Base-by-base conservation (phyloP, 2,797 vertebrate species). In the Halcyon leucocephala region DNA sequence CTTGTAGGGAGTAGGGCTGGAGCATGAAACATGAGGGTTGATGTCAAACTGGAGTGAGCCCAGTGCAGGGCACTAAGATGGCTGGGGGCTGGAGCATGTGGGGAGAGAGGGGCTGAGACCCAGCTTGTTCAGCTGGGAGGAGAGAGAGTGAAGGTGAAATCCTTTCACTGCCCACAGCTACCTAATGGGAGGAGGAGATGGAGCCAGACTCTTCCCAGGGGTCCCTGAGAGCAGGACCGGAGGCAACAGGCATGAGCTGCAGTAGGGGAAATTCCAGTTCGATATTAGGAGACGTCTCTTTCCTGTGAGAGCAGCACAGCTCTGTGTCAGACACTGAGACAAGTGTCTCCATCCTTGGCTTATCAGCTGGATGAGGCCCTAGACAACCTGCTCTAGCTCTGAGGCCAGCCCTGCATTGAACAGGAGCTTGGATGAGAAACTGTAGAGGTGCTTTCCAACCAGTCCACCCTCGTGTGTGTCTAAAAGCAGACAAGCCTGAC, bases 151-250 rank as follows among this genome's bases (percentile, higher is more conserved):
- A 66, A 41, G 10, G 37, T 13, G 29, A 62, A 28, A 49, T 54
- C 52, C 28, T 29, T 28, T 69, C 51, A 49, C 24, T 67, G 58
- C 35, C 61, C 48, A 79, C 26, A 85, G 62, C 44, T 21, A 25
- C 33, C 33, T 28, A 16, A 42, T 0, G 0, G 24, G 49, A 57
- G 51, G 42, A 82, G 62, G 33, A 42, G 49, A 57, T 70, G 42
- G 41, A 65, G 41, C 29, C 31, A 15, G 28, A 41, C 28, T 58
- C 16, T 60, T 67, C 35, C 44, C 49, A 49, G 39, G 49, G 37
- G 33, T 35, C 46, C 11, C 42, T 3, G 5, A 52, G 41, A 78
- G 15, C 70, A 54, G 82, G 25, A 22, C 52, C 9, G 4, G 78
- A 19, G 42, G 8, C 5, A 8, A 29, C 5, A 2, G 49, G 15